Base-by-base conservation (phyloP, 2,888 invertebrate species). In the Ashinkailepas kermadecensis region DNA sequence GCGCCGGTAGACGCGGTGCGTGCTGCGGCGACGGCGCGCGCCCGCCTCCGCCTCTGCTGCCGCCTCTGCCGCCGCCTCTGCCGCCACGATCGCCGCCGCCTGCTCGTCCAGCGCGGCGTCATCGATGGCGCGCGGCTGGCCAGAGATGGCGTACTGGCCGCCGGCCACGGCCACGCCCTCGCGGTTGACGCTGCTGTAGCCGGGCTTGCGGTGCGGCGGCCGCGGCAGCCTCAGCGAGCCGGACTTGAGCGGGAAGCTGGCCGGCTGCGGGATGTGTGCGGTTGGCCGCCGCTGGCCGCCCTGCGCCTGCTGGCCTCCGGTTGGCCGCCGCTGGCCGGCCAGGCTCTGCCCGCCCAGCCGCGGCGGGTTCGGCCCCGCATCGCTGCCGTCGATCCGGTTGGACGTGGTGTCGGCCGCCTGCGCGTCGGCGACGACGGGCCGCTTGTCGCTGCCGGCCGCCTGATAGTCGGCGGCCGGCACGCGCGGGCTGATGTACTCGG, bases 121-220 rank as follows among this genome's bases (percentile, higher is more conserved):
- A 88, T 95, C 95, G 21, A 95, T 95, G 57, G 95, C 95, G 85
- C 96, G 91, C 81, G 96, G 96, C 84, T 95, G 91, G 81, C 95
- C 95, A 81, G 94, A 94, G 83, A 95, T 90, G 58, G 94, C 92
- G 58, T 79, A 79, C 58, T 79, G n/a, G 58, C 58, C 25, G n/a
- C 25, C 25, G 21, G 93, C 94, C 82, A 95, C 83, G 56, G 84
- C 84, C 25, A 84, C 83, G 12, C 85, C 86, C n/a, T 85, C 84
- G 62, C 85, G 83, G 81, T 84, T 85, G n/a, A 85, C 84, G 39
- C 84, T 79, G 78, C 82, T 78, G 81, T 83, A 84, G 56, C 78
- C 79, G 12, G 74, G 81, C 25, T 62, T 80, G 56, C 78, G 74
- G 25, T 10, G 78, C 56, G 74, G 18, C 54, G 67, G 78, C 56